These are phyloP conservation scores for Drosophila nasuta DNA, from an alignment of 1,140 invertebrate genomes.

Conservation along the genomic window DNA sequence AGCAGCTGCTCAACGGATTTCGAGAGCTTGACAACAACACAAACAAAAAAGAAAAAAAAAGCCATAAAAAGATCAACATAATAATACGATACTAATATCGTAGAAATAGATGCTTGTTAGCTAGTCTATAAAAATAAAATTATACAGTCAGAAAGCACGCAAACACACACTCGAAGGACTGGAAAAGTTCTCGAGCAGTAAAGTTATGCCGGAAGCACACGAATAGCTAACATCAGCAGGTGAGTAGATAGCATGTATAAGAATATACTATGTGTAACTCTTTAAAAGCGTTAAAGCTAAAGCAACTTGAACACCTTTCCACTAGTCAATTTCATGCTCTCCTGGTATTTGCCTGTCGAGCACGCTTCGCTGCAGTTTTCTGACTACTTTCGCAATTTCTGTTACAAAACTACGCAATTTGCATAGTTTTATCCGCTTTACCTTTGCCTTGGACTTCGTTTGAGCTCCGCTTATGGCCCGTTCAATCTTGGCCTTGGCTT, in stretches of 20 bases:
- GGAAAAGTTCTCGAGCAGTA: neutral
- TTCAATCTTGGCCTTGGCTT: slow-evolving; percentile 61
- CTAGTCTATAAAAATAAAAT: neutral
- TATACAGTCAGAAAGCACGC: neutral
- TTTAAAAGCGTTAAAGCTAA: neutral
- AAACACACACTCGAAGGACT: neutral
- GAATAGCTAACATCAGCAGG: neutral
- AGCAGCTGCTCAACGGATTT: slow-evolving; percentile 60
- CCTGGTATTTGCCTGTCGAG: neutral
- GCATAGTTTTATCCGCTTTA: slow-evolving; percentile 8
- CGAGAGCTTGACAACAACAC: neutral
- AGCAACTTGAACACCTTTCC: neutral
- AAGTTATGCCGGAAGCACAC: neutral
- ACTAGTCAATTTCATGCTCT: neutral
- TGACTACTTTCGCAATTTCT: neutral
- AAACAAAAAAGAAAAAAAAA: neutral
- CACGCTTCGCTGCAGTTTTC: neutral
- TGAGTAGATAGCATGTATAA: neutral
- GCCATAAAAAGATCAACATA: neutral
- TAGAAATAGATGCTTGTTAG: neutral
- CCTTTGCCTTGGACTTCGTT: slow-evolving; percentile 48
- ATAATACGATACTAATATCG: neutral
- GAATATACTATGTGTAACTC: neutral
- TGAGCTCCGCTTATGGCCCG: slow-evolving; percentile 28
- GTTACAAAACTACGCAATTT: slow-evolving; percentile 3